phyloP scores from a whole-genome alignment of 1,140 invertebrate genomes.

The Carcinoscorpius rotundicauda region DNA sequence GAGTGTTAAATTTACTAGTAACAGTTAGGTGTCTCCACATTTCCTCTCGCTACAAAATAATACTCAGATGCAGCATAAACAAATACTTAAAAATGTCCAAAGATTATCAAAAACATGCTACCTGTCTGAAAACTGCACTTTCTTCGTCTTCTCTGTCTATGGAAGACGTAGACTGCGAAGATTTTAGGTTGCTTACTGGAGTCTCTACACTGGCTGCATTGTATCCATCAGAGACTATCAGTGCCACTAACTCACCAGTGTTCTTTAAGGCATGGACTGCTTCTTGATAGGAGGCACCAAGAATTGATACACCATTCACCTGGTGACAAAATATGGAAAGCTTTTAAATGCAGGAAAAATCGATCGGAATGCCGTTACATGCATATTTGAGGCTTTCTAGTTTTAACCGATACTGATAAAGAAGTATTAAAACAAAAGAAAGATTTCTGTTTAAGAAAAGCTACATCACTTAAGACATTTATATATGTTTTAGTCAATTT shows the following conservation, averaged over 20 bases:
- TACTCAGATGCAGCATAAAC: no score
- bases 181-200: conserved; percentile 3
- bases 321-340: conserved; percentile 19
- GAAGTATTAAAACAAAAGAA: no score
- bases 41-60: no score
- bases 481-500: not conserved
- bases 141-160: conserved; percentile 61
- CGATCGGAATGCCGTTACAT: no score
- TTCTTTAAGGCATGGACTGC: conserved; percentile 78
- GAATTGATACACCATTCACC: conserved; percentile 73
- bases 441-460: not conserved
- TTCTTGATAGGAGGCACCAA: conserved; percentile 88
- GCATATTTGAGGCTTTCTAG: no score
- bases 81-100: not conserved
- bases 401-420: no score
- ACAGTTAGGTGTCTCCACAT: no score
- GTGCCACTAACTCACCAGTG: conserved; percentile 64
- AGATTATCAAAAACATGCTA: conserved; percentile 15
- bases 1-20: no score
- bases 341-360: no score
- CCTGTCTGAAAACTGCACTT: conserved; percentile 41
- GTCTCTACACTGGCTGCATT: conserved; percentile 54
- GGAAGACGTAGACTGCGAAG: conserved; percentile 49
- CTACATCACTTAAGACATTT: not conserved
- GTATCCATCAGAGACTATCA: conserved; percentile 86